Percentiles rank a stretch among this genome's conserved stretches.
Conservation (phyloP, 2,797 vertebrate species). For the Macroramphosus scolopax region DNA sequence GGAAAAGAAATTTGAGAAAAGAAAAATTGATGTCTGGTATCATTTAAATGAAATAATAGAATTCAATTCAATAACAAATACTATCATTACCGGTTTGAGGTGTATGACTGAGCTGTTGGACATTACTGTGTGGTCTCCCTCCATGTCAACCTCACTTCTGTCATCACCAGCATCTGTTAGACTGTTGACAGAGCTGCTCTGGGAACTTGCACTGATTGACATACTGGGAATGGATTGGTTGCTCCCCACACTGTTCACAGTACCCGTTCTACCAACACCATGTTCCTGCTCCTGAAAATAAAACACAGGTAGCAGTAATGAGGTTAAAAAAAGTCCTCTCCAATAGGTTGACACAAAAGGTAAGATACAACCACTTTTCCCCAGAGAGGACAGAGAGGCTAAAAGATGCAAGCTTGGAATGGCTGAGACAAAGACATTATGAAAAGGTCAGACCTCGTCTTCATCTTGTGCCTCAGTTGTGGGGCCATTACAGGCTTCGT, state of each 20-base stretch:
- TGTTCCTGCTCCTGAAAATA: constrained; percentile 88
- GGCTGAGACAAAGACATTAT: neutral
- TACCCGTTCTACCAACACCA: constrained; percentile 89
- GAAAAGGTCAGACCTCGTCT: constrained; percentile 86
- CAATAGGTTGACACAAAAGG: neutral
- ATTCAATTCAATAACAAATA: neutral
- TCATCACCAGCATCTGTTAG: constrained; percentile 94
- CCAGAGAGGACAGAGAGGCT: constrained; percentile 16
- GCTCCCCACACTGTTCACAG: constrained; percentile 97
- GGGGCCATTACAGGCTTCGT: constrained; percentile 95
- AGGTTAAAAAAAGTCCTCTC: constrained; percentile 16
- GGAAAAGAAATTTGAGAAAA: too few relatives aligned
- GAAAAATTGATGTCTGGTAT: too few relatives aligned
- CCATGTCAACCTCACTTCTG: constrained; percentile 94
- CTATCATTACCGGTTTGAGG: constrained; percentile 86
- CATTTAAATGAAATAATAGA: too few relatives aligned
- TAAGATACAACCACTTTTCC: neutral
- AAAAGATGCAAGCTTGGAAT: neutral
- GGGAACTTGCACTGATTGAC: constrained; percentile 99
- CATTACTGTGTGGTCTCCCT: constrained; percentile 97
- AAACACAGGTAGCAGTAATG: constrained; percentile 1
- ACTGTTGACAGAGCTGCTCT: constrained; percentile 99
- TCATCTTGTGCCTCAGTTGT: constrained; percentile 92
- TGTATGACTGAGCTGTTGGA: constrained; percentile 98
- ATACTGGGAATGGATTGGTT: constrained; percentile 99